A percentile compares a stretch with the other conserved stretches of the same genome.
These are phyloP conservation scores for Ochotona princeps DNA, from an alignment of 2,113 vertebrate species.

Conservation along the genomic window DNA sequence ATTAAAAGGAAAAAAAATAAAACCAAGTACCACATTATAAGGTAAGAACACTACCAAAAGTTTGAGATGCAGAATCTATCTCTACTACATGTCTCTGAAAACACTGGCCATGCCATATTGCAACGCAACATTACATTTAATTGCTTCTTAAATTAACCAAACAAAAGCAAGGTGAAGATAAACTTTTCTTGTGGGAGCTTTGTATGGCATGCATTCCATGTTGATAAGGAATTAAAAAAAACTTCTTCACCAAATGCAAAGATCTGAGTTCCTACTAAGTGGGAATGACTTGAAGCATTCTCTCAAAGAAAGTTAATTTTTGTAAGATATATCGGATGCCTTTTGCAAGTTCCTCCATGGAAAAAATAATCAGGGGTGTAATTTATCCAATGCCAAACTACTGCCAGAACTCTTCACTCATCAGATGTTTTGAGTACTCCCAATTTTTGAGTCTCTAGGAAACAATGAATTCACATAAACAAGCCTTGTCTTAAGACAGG, in stretches of 20 bases:
- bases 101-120: not conserved
- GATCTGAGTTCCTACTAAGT: not conserved
- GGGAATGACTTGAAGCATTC: slow-evolving; percentile 9
- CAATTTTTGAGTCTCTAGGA: not conserved
- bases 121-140: not conserved
- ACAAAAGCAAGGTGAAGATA: not conserved
- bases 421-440: not conserved
- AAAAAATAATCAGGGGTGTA: not conserved
- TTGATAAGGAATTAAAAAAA: not conserved
- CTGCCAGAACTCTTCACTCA: not conserved
- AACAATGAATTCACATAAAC: not conserved
- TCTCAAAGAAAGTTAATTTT: not conserved
- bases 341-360: slow-evolving; percentile 15
- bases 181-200: not conserved
- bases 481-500: not conserved
- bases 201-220: too few relatives aligned
- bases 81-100: not conserved
- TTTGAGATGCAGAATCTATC: not conserved
- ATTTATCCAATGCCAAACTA: slow-evolving; percentile 7
- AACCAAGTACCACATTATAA: not conserved
- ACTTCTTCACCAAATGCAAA: not conserved
- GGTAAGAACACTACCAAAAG: not conserved
- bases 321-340: not conserved
- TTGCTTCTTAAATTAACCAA: not conserved
- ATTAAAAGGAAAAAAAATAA: not conserved